Conservation (phyloP, 2,113 vertebrate species). For the Gadus macrocephalus region DNA sequence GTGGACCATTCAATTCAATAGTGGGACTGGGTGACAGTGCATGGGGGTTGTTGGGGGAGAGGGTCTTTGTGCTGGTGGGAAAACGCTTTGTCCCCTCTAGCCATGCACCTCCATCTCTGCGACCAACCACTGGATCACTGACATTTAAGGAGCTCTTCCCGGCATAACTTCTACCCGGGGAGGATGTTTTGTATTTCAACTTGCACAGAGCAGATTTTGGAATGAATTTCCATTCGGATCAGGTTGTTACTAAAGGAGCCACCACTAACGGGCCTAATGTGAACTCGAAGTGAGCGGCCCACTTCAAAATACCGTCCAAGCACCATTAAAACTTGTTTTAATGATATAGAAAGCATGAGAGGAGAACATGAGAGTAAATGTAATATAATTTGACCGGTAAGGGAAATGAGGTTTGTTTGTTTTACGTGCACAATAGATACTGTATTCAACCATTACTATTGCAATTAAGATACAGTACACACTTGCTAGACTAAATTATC, state of each 20-base stretch:
- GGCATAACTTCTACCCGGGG: slow-evolving; percentile 29
- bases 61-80: slow-evolving; percentile 57
- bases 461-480: not conserved
- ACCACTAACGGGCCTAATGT: not conserved
- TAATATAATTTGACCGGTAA: slow-evolving; percentile 9
- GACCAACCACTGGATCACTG: slow-evolving; percentile 48
- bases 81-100: slow-evolving; percentile 62
- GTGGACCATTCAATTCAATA: slow-evolving; percentile 79
- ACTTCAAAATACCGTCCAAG: too few relatives aligned
- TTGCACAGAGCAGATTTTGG: slow-evolving; percentile 39
- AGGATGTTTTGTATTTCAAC: slow-evolving; percentile 46
- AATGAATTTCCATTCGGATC: slow-evolving; percentile 31
- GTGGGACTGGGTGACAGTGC: slow-evolving; percentile 65
- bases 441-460: not conserved
- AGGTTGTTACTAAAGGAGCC: slow-evolving; percentile 15
- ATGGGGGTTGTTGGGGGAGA: slow-evolving; percentile 57
- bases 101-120: slow-evolving; percentile 52
- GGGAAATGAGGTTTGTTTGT: not conserved
- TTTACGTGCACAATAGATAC: not conserved
- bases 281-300: too few relatives aligned
- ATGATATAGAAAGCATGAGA: too few relatives aligned
- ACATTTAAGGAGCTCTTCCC: slow-evolving; percentile 59
- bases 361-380: too few relatives aligned
- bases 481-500: not conserved
- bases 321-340: too few relatives aligned